Base-by-base conservation (phyloP, 2,113 vertebrate genomes). In the Merops nubicus region DNA sequence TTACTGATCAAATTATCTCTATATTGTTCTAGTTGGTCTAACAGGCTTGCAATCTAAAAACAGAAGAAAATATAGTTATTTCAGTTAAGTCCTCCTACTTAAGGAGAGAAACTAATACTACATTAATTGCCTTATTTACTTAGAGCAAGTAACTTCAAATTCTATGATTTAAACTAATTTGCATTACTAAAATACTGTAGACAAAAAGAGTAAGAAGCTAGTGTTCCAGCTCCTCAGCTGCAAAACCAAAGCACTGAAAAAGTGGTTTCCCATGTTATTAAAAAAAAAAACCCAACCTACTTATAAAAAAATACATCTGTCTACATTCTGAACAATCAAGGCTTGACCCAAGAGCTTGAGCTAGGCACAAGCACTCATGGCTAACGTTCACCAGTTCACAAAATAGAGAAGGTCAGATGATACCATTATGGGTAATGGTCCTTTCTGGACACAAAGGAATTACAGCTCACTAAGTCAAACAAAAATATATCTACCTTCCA, bases 1-100 rank as follows among this genome's bases (percentile, higher is more conserved):
- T 98, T 99, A 80, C 97, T 98, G 56, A 64, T 95, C 77, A 99
- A 68, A 53, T 98, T 97, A 14, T 97, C 97, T 97, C 99, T 98
- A 43, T 98, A 96, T 45, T 97, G 96, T 67, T 98, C 98, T 53
- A 99, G 87, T 79, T 99, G 98, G 25, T 98, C 97, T 79, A 97
- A 88, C 63, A 99, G 94, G 43, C 94, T 94, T 51, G 98, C 98
- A 75, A 98, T 97, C 99, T 99, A 54, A 86, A 96, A 91, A 64
- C 36, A 89, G 11, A 93, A 68, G 56, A 72, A 85, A 19, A 80
- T 19, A 38, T 0, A 42, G 15, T 31, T 80, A 18, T 73, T 87
- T 80, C 34, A 65, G 14, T 69, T 63, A 74, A 69, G 11, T 36
- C 15, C 7, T 73, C 21, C 57, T 57, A 42, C 33, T 79, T 28